These are phyloP conservation scores for Lepidocyrtoides sp. DNA, from an alignment of 2,888 invertebrate genomes.

Conservation along the genomic window DNA sequence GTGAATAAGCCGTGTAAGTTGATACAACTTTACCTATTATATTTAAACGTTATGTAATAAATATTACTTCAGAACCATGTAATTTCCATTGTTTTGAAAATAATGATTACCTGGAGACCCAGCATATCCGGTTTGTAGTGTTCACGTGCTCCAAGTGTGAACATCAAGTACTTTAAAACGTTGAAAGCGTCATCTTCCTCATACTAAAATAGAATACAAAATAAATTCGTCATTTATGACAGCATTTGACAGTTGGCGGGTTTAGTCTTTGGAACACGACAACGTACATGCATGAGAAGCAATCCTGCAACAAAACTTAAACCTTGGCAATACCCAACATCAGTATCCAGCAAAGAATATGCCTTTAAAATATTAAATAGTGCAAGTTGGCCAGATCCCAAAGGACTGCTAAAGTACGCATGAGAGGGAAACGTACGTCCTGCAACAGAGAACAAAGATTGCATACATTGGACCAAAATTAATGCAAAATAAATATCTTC, in stretches of 20 bases:
- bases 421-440: slow-evolving; percentile 98
- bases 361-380: slow-evolving; percentile 98
- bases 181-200: slow-evolving; percentile 96
- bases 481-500: not conserved
- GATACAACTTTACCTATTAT: slow-evolving; percentile 92
- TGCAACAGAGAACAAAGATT: no score
- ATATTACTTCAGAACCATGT: not conserved
- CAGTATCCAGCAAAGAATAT: slow-evolving; percentile 96
- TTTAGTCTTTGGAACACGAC: not conserved
- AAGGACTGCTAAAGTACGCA: slow-evolving; percentile 95
- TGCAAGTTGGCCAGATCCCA: slow-evolving; percentile 97
- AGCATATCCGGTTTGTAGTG: slow-evolving; percentile 98
- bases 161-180: slow-evolving; percentile 96
- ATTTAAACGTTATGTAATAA: not conserved
- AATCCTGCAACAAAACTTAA: slow-evolving; percentile 98
- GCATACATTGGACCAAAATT: no score
- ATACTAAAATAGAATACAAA: slow-evolving; percentile 89
- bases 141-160: slow-evolving; percentile 93
- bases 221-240: not conserved
- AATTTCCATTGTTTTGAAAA: not conserved
- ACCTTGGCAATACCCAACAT: slow-evolving; percentile 99
- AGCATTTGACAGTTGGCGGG: not conserved
- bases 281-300: slow-evolving; percentile 95
- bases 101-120: slow-evolving; percentile 92
- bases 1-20: slow-evolving; percentile 95